Evolutionary conservation across 2,888 invertebrate genomes (phyloP), one percentile per base, ranked within the genome.

Genomic region (Lymantria monacha): DNA sequence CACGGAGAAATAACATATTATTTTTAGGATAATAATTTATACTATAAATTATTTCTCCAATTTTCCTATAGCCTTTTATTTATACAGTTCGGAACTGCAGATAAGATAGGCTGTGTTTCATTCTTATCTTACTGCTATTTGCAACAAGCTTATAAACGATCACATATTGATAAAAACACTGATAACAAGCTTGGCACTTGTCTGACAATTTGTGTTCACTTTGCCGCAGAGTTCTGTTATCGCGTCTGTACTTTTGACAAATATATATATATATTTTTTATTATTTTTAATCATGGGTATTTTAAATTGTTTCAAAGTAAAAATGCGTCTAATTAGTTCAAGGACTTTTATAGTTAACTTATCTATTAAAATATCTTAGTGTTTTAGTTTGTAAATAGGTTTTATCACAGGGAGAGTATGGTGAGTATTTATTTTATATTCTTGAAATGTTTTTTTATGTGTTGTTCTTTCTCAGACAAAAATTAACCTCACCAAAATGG

Each of bases 401-500:
- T 72, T 70, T 53, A 59, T 61, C 53, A 63, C 64, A 61, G 62
- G 59, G 53, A 63, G 72, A 77, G 74, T 70, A 78, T 83, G 88
- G 90, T 90, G 69, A 87, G 88, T 40, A 48, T 55, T 55, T 61
- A 48, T 43, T 15, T 52, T 49, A 10, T 38, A 38, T 38, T 38
- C 7, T 38, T 7, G 58, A 55, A 48, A 61, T 58, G 58, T 66
- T 67, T 56, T n/a, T n/a, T 64, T 41, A 41, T 72, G 59, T 65
- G 59, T 74, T 66, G 56, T 63, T 66, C 41, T 59, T 93, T 94
- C 83, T 77, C 93, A 98, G 98, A 93, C 99, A 99, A 93, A 99
- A 99, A 93, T 92, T 99, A 88, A 99, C 99, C 55, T 99, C 99
- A 61, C 99, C 99, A 60, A 99, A 99, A 94, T 99, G 99, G 99